phyloP scores from a whole-genome alignment of 1,140 invertebrate species.

The Pachypeltis micranthus region DNA sequence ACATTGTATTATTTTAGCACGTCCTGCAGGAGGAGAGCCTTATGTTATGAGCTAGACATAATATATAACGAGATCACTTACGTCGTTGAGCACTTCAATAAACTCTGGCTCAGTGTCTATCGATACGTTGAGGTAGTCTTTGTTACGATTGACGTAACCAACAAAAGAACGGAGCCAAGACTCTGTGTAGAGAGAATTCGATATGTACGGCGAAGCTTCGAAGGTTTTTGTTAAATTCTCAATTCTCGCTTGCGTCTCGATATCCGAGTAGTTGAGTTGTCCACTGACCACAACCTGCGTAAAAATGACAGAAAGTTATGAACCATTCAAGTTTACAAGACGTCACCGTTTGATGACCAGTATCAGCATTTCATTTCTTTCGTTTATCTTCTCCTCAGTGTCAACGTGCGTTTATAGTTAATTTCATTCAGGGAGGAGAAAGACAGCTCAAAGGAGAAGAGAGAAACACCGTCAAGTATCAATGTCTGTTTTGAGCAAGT shows the following conservation, averaged over 20 bases:
- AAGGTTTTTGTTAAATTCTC: slow-evolving; percentile 65
- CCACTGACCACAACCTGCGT: slow-evolving; percentile 74
- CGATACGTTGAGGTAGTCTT: slow-evolving; percentile 59
- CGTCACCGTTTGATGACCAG: background rate
- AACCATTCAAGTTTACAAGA: background rate
- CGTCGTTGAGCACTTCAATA: slow-evolving; percentile 59
- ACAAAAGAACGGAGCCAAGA: slow-evolving; percentile 82
- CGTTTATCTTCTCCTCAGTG: too few species aligned
- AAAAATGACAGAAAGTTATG: background rate
- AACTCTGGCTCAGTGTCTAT: slow-evolving; percentile 61
- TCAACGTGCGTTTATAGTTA: too few species aligned
- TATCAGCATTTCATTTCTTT: background rate
- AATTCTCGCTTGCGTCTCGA: slow-evolving; percentile 58
- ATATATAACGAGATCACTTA: too few species aligned
- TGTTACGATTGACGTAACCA: slow-evolving; percentile 59
- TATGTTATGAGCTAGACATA: too few species aligned
- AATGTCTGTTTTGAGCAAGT: too few species aligned
- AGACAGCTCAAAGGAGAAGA: too few species aligned
- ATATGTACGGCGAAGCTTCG: slow-evolving; percentile 71
- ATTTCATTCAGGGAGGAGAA: too few species aligned
- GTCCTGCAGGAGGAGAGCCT: too few species aligned
- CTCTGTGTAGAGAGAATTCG: slow-evolving; percentile 67
- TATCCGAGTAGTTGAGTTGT: slow-evolving; percentile 74
- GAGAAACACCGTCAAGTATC: too few species aligned
- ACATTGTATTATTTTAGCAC: too few species aligned